A percentile compares a stretch with the other conserved stretches of the same genome.
phyloP scores from a whole-genome alignment of 2,888 invertebrate species.

The Rhamnusium bicolor region DNA sequence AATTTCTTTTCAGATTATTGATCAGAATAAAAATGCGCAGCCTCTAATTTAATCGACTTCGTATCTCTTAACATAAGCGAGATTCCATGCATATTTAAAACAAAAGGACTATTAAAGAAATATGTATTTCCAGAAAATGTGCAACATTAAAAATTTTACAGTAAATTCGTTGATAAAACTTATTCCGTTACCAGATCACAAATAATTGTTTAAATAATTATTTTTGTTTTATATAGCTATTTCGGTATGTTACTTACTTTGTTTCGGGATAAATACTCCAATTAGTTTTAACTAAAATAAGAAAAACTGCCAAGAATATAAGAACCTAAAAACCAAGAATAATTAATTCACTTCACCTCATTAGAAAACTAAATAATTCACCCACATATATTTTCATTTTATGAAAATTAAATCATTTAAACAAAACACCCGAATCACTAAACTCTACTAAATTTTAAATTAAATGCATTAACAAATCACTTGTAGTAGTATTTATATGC shows the following conservation, averaged over 20 bases:
- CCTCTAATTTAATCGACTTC: too few species aligned
- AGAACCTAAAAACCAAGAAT: slow-evolving; percentile 30
- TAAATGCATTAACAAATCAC: background rate
- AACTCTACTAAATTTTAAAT: slow-evolving; percentile 11
- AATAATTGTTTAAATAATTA: too few species aligned
- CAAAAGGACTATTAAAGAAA: too few species aligned
- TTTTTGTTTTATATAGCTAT: background rate
- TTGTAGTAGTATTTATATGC: slow-evolving; percentile 34
- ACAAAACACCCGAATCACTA: background rate
- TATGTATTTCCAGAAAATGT: too few species aligned
- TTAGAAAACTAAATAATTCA: background rate
- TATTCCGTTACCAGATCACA: too few species aligned
- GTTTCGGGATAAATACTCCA: background rate
- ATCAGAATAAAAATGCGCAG: too few species aligned
- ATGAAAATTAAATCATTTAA: slow-evolving; percentile 9
- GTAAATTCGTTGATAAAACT: too few species aligned
- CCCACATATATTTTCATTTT: slow-evolving; percentile 40
- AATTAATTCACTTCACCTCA: background rate
- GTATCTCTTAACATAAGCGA: too few species aligned
- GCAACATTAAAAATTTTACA: too few species aligned
- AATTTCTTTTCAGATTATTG: too few species aligned
- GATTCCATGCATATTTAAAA: too few species aligned
- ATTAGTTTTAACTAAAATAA: background rate
- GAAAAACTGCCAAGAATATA: slow-evolving; percentile 29
- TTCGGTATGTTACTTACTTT: background rate